phyloP scores from a whole-genome alignment of 2,113 vertebrate species.

The Brachirus orientalis region DNA sequence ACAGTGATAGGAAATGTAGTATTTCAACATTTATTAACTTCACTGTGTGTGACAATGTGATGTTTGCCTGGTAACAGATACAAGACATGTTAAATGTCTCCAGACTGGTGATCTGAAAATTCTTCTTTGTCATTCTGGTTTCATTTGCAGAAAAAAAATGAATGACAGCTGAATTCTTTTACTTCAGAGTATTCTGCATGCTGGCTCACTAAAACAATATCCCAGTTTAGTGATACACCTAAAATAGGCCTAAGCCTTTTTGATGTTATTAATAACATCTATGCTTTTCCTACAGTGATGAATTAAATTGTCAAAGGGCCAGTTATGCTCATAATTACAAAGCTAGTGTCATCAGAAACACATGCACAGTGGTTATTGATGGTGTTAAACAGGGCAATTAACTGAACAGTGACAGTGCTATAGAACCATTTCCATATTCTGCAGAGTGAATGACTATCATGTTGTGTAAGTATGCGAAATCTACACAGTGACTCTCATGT shows the following conservation, averaged over 20 bases:
- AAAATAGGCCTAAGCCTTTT: neutral
- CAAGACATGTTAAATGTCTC: too few relatives aligned
- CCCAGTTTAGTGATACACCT: neutral
- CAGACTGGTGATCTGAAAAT: too few relatives aligned
- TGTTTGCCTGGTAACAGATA: too few relatives aligned
- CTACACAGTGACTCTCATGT: slow-evolving; percentile 8
- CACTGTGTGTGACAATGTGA: too few relatives aligned
- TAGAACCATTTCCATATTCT: slow-evolving; percentile 15
- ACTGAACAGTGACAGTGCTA: slow-evolving; percentile 2
- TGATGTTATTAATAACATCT: slow-evolving; percentile 8
- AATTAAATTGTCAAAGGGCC: neutral
- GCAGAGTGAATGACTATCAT: slow-evolving; percentile 19
- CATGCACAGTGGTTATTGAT: slow-evolving; percentile 11
- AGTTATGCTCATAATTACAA: neutral
- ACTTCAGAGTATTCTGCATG: neutral
- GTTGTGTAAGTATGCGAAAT: slow-evolving; percentile 31
- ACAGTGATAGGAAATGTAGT: too few relatives aligned
- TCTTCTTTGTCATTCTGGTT: too few relatives aligned
- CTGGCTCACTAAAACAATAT: neutral
- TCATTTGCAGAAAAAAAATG: neutral
- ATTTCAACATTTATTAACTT: too few relatives aligned
- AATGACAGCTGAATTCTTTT: neutral
- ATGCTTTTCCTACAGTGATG: neutral
- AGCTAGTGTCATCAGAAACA: slow-evolving; percentile 1
- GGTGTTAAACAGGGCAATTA: slow-evolving; percentile 4